A percentile compares a stretch with the other conserved stretches of the same genome.
Evolutionary conservation across 2,113 vertebrate genomes (phyloP).

Genomic region (Daboia siamensis): DNA sequence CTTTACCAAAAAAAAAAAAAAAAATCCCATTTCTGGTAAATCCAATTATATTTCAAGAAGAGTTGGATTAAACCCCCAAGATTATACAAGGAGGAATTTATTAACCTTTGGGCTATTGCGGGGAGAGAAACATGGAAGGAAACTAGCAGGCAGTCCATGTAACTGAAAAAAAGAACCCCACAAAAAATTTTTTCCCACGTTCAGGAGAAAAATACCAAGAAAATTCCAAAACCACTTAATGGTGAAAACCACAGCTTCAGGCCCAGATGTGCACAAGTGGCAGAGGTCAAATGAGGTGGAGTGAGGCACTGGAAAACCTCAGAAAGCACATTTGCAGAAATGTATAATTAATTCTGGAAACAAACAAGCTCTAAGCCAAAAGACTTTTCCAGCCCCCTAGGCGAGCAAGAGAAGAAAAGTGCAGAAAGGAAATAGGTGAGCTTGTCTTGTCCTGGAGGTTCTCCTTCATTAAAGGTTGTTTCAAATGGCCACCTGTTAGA

Average conservation of each 20-base stretch:
- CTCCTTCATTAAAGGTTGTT: not conserved
- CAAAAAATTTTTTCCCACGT: constrained; percentile 37
- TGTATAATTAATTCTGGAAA: constrained; percentile 62
- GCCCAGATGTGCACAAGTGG: constrained; percentile 66
- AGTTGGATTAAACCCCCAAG: constrained; percentile 47
- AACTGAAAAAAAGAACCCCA: constrained; percentile 49
- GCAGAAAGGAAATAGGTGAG: constrained; percentile 59
- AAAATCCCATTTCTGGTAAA: constrained; percentile 72
- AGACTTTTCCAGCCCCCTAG: constrained; percentile 59
- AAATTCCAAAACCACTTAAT: constrained; percentile 72
- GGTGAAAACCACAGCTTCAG: constrained; percentile 55
- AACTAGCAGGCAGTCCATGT: constrained; percentile 69
- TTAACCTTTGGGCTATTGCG: constrained; percentile 61
- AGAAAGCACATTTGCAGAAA: constrained; percentile 70
- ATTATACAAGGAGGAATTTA: constrained; percentile 61
- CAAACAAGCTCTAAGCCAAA: constrained; percentile 53
- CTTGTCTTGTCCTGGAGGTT: constrained; percentile 52
- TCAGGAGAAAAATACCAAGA: constrained; percentile 69
- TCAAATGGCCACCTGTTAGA: not conserved
- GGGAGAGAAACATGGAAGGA: constrained; percentile 67
- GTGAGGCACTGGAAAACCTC: constrained; percentile 46
- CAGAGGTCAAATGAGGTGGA: constrained; percentile 53
- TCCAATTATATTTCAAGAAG: constrained; percentile 73
- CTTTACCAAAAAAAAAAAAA: constrained; percentile 25
- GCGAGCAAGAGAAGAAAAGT: constrained; percentile 56